Evolutionary conservation across 2,888 invertebrate species (phyloP).

Genomic region (Mythimna loreyi): DNA sequence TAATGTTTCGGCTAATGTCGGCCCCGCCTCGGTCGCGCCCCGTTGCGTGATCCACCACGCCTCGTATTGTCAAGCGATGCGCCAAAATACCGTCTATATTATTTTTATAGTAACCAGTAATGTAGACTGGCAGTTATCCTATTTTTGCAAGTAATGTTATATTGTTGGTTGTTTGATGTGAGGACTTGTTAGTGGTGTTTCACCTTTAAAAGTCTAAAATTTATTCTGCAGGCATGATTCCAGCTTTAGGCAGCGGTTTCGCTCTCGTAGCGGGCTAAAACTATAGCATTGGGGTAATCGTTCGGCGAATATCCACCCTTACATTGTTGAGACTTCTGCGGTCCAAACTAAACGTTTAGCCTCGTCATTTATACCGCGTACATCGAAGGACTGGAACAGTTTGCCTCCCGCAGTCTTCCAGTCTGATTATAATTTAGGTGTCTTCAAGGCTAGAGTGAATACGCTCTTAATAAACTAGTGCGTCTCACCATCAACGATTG

Average conservation of each 20-base stretch:
- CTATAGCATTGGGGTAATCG: too few species aligned
- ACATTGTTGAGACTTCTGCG: too few species aligned
- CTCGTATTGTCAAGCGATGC: conserved; percentile 59
- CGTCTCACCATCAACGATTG: too few species aligned
- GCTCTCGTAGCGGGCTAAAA: neutral
- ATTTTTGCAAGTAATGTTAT: conserved; percentile 20
- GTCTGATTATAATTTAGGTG: too few species aligned
- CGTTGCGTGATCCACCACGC: conserved; percentile 59
- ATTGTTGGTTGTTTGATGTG: conserved; percentile 13
- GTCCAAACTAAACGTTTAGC: too few species aligned
- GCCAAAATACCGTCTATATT: conserved; percentile 49
- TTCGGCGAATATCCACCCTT: neutral
- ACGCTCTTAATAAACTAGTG: too few species aligned
- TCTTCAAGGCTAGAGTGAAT: too few species aligned
- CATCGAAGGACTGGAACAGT: too few species aligned
- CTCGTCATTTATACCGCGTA: too few species aligned
- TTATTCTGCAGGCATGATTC: neutral
- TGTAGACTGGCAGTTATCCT: conserved; percentile 23
- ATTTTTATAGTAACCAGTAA: conserved; percentile 53
- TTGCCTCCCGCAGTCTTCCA: too few species aligned
- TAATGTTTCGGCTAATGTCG: conserved; percentile 65
- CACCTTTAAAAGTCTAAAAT: neutral
- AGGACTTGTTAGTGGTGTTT: conserved; percentile 3
- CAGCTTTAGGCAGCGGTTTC: neutral
- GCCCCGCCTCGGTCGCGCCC: conserved; percentile 65